These are phyloP conservation scores for Macrosiphum euphorbiae DNA, from an alignment of 2,888 invertebrate species.

Conservation along the genomic window DNA sequence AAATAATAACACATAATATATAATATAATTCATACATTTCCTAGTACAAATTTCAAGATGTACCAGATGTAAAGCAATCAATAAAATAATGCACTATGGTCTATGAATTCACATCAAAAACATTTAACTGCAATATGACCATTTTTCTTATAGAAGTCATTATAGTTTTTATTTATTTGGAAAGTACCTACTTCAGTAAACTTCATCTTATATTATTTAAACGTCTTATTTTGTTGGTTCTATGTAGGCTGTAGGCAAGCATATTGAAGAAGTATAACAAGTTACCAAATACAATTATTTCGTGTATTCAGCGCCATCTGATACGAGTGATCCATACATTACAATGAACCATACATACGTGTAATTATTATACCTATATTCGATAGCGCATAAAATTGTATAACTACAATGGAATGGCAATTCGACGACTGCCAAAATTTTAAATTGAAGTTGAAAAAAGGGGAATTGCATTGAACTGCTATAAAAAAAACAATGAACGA, in stretches of 20 bases:
- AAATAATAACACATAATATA: background rate
- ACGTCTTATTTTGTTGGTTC: background rate
- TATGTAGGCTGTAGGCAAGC: background rate
- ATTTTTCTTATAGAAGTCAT: background rate
- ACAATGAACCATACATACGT: background rate
- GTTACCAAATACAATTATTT: background rate
- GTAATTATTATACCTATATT: background rate
- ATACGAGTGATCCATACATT: background rate
- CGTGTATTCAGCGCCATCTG: background rate
- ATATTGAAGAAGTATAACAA: background rate
- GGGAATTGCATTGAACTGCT: constrained; percentile 30
- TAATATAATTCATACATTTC: background rate
- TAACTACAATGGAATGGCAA: constrained; percentile 20
- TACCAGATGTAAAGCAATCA: background rate
- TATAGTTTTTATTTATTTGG: background rate
- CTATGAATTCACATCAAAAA: background rate
- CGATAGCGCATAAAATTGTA: background rate
- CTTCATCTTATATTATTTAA: background rate
- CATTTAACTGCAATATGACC: background rate
- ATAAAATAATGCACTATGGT: background rate
- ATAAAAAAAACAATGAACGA: constrained; percentile 45
- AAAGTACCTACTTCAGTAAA: background rate
- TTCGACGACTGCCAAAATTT: constrained; percentile 20
- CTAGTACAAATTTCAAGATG: background rate
- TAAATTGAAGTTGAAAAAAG: constrained; percentile 17